phyloP scores from a whole-genome alignment of 2,888 invertebrate species.

The Stenichneumon culpator region DNA sequence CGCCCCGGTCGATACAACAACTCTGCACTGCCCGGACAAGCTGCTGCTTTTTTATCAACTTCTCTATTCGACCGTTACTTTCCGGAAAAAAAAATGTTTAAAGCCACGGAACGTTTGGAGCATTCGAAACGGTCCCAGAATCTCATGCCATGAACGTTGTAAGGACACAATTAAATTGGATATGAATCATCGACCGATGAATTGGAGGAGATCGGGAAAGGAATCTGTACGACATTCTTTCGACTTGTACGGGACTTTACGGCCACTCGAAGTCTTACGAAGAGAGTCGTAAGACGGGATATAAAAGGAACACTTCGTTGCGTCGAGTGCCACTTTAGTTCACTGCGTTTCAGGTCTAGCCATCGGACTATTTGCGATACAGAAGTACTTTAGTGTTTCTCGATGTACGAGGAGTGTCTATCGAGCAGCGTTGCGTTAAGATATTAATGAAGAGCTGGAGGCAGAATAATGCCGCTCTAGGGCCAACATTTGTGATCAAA shows the following conservation, averaged over 20 bases:
- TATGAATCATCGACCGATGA: background rate
- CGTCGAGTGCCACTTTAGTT: slow-evolving; percentile 5
- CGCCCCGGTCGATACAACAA: slow-evolving; percentile 33
- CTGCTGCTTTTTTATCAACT: slow-evolving; percentile 16
- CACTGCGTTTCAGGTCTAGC: background rate
- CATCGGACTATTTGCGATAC: background rate
- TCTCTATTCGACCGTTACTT: slow-evolving; percentile 10
- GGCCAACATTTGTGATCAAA: slow-evolving; percentile 54
- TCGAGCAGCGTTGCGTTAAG: slow-evolving; percentile 23
- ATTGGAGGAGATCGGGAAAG: background rate
- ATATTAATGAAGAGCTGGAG: slow-evolving; percentile 19
- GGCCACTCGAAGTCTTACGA: slow-evolving; percentile 17
- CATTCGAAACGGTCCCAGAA: too few relatives aligned
- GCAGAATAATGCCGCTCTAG: slow-evolving; percentile 37
- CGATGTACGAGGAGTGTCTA: background rate
- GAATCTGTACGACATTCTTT: background rate
- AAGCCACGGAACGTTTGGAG: background rate
- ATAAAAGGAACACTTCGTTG: slow-evolving; percentile 17
- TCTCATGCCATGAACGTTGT: background rate
- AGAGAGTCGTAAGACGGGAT: slow-evolving; percentile 7
- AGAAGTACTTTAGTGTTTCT: slow-evolving; percentile 14
- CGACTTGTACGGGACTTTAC: slow-evolving; percentile 14
- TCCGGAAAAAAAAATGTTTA: background rate
- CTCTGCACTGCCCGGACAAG: slow-evolving; percentile 7
- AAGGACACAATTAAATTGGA: background rate